These are phyloP conservation scores for Phenganax marumi DNA, from an alignment of 92 coral and sea anemone genomes.

Conservation along the genomic window DNA sequence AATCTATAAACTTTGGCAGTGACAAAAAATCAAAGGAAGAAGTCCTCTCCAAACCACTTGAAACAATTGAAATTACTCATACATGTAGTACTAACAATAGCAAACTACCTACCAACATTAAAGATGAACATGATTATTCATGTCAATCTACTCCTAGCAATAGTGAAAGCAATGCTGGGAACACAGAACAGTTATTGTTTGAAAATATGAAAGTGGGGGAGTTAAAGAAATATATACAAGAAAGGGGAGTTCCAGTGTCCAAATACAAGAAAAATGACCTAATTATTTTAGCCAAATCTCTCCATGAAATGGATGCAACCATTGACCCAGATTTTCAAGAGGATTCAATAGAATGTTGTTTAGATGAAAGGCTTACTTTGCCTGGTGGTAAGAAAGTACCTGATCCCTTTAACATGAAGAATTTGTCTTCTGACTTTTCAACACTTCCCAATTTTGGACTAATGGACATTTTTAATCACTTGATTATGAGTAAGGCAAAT, in stretches of 20 bases:
- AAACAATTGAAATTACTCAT: neutral
- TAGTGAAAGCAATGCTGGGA: neutral
- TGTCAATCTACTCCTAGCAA: neutral
- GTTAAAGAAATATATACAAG: conserved; percentile 53
- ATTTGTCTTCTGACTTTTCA: conserved; percentile 66
- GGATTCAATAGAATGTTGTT: conserved; percentile 60
- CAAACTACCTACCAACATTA: neutral
- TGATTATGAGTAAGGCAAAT: conserved; percentile 67
- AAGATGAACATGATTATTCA: neutral
- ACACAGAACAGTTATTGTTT: conserved; percentile 36
- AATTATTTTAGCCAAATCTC: conserved; percentile 59
- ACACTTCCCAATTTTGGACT: conserved; percentile 70
- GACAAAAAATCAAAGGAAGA: neutral
- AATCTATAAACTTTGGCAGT: neutral
- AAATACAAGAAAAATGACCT: conserved; percentile 60
- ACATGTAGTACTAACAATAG: too few species aligned
- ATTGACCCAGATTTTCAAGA: conserved; percentile 65
- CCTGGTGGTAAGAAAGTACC: conserved; percentile 60
- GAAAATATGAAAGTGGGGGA: conserved; percentile 53
- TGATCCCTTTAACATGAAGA: conserved; percentile 67
- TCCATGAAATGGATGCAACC: conserved; percentile 53
- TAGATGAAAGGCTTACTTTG: conserved; percentile 55
- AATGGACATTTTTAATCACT: conserved; percentile 66
- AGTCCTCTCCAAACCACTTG: neutral
- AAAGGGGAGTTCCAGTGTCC: conserved; percentile 57